Percentiles rank a stretch among this genome's conserved stretches.
phyloP scores from a whole-genome alignment of 2,888 invertebrate species.

The Ectemnius continuus region DNA sequence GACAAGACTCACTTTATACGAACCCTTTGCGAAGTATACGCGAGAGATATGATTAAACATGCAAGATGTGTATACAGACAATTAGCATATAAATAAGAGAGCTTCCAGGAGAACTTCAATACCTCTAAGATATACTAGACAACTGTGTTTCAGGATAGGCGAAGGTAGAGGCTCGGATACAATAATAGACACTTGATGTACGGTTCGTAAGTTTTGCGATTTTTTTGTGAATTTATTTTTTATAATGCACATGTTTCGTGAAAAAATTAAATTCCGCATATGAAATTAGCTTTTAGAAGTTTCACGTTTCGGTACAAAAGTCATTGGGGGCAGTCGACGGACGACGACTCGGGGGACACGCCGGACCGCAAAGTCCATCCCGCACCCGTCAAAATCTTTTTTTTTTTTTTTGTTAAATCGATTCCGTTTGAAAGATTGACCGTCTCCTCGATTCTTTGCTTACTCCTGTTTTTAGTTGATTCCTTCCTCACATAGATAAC shows the following conservation, averaged over 20 bases:
- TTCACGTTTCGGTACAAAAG: slow-evolving; percentile 76
- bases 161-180: not conserved
- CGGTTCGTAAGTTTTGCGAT: slow-evolving; percentile 71
- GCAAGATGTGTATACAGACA: no score
- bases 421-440: slow-evolving; percentile 65
- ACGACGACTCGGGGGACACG: slow-evolving; percentile 44
- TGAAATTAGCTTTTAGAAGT: slow-evolving; percentile 76
- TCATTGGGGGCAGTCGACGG: slow-evolving; percentile 68
- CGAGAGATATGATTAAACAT: no score
- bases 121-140: not conserved
- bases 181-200: slow-evolving; percentile 23
- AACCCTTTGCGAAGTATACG: no score
- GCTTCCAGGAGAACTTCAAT: no score
- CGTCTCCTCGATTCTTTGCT: slow-evolving; percentile 49
- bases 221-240: slow-evolving; percentile 78
- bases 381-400: slow-evolving; percentile 37
- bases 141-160: not conserved
- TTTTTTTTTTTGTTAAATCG: slow-evolving; percentile 43
- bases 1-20: no score
- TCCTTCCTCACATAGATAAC: slow-evolving; percentile 5
- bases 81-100: no score
- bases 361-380: slow-evolving; percentile 41
- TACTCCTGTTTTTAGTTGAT: slow-evolving; percentile 21
- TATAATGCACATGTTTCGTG: slow-evolving; percentile 78
- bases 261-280: slow-evolving; percentile 78